phyloP scores from a whole-genome alignment of 2,888 invertebrate genomes.

The Drosophila stalkeri region DNA sequence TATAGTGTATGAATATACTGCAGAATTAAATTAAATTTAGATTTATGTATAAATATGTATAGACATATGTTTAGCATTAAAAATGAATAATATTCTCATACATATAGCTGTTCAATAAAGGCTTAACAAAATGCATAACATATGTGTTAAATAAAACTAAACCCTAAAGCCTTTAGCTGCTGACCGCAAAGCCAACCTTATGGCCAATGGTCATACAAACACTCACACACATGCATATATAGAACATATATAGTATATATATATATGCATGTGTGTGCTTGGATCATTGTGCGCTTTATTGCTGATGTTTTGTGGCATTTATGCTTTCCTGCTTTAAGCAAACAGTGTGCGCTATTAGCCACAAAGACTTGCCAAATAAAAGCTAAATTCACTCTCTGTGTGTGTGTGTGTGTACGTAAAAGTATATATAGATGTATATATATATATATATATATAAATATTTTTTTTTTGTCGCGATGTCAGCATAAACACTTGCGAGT shows the following conservation, averaged over 20 bases:
- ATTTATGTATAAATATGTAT: background rate
- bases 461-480: constrained; percentile 70
- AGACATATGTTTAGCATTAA: constrained; percentile 11
- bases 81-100: constrained; percentile 18
- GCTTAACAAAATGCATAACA: constrained; percentile 37
- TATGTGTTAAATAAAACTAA: constrained; percentile 45
- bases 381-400: constrained; percentile 44
- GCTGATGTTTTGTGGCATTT: constrained; percentile 52
- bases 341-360: constrained; percentile 67
- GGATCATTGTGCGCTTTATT: constrained; percentile 55
- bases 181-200: constrained; percentile 50
- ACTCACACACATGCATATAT: background rate
- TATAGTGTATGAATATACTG: background rate
- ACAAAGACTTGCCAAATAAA: constrained; percentile 66
- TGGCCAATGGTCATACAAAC: constrained; percentile 35
- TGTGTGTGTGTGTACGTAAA: background rate
- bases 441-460: constrained; percentile 1
- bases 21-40: background rate
- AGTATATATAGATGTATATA: constrained; percentile 6
- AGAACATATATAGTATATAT: too few relatives aligned
- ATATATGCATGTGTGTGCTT: constrained; percentile 6
- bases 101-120: constrained; percentile 4
- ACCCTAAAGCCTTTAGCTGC: constrained; percentile 43
- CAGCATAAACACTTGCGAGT: constrained; percentile 75
- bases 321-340: constrained; percentile 57